These are phyloP conservation scores for Cyanocitta stelleri DNA, from an alignment of 2,113 vertebrate genomes.

Conservation along the genomic window DNA sequence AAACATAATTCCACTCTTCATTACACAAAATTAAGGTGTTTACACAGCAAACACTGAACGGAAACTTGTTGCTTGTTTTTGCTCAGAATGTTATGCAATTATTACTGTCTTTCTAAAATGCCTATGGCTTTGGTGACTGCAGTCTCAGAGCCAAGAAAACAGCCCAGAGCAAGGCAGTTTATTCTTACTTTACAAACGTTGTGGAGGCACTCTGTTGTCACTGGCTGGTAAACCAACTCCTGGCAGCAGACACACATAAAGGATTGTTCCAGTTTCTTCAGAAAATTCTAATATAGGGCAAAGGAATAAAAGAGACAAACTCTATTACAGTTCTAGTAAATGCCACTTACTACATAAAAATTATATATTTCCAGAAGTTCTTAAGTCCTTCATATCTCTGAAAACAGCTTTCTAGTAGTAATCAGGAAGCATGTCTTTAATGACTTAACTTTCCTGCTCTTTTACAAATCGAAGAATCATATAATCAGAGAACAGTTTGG, in stretches of 20 bases:
- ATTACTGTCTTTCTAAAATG: not conserved
- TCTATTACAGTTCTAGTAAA: not conserved
- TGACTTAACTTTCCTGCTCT: not conserved
- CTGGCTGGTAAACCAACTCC: constrained; percentile 92
- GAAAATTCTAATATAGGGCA: constrained; percentile 82
- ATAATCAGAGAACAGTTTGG: not conserved
- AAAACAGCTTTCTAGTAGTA: not conserved
- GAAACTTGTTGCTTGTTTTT: not conserved
- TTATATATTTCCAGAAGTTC: not conserved
- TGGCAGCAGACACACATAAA: constrained; percentile 99
- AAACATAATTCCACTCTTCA: not conserved
- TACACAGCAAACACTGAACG: not conserved
- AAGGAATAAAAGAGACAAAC: constrained; percentile 4
- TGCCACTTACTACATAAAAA: not conserved
- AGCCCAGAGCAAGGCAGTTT: not conserved
- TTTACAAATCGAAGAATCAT: not conserved
- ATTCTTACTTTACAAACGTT: constrained; percentile 93
- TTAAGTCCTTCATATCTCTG: not conserved
- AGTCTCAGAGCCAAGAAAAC: not conserved
- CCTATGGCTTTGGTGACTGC: not conserved
- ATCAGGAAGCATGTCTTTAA: not conserved
- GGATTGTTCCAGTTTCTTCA: constrained; percentile 93
- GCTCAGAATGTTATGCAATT: not conserved
- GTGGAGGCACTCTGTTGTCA: constrained; percentile 95
- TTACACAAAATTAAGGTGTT: not conserved